Conservation (phyloP, 53 echinoderm and acorn worm genomes). For the Pentamera pediparva region DNA sequence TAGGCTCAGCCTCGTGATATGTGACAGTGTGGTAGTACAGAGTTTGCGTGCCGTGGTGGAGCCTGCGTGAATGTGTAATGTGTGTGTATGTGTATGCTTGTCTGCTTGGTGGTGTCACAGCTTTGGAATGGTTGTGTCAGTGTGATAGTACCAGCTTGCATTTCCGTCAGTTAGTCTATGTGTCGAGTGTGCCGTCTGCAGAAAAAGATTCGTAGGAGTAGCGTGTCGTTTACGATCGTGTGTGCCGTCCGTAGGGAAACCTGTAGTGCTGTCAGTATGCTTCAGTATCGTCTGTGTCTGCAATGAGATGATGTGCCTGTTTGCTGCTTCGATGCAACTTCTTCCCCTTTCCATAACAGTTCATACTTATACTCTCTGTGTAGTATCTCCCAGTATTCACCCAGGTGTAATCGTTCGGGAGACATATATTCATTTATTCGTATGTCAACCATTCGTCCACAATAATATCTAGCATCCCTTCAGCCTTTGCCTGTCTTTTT, state of each 20-base stretch:
- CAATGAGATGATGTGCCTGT: neutral
- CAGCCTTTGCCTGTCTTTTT: neutral
- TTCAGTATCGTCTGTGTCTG: neutral
- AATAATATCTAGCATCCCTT: neutral
- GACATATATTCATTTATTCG: no score
- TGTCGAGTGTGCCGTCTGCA: no score
- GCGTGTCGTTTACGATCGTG: no score
- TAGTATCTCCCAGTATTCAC: no score
- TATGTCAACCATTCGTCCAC: no score
- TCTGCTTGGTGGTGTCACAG: neutral
- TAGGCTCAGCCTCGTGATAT: neutral
- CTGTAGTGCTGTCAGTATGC: neutral
- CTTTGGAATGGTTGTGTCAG: neutral
- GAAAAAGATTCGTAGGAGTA: no score
- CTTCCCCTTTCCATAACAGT: neutral
- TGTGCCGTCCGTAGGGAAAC: neutral
- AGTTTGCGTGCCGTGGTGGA: neutral
- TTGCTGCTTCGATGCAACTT: neutral
- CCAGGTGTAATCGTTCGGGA: no score
- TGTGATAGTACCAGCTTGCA: neutral
- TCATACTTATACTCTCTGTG: neutral
- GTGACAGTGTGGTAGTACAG: constrained; percentile 6
- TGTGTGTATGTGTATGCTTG: neutral
- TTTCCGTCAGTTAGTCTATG: neutral
- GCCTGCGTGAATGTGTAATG: neutral